Percentiles rank a stretch among this genome's conserved stretches.
Evolutionary conservation across 2,797 vertebrate genomes (phyloP).

Genomic region (Orientallactaga sibirica): DNA sequence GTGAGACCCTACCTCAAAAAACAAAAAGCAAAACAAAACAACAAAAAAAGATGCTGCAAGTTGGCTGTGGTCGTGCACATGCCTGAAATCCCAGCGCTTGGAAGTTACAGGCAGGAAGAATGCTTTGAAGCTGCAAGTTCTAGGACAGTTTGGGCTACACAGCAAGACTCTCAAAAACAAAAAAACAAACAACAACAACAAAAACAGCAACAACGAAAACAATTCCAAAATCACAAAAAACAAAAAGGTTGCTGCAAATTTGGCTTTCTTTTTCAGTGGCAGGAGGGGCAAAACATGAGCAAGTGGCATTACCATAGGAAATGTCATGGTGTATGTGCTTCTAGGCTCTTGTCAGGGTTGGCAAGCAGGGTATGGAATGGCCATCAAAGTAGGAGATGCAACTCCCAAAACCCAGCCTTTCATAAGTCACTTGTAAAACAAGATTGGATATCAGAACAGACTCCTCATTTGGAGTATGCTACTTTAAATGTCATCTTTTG

Average conservation of each 20-base stretch:
- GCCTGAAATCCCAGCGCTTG: background rate
- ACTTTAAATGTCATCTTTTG: background rate
- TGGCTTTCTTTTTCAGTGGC: background rate
- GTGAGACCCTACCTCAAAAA: too few species aligned
- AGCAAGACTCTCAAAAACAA: background rate
- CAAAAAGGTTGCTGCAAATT: background rate
- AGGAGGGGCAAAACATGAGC: background rate
- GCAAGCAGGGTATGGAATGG: rapidly evolving
- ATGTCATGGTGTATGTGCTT: rapidly evolving
- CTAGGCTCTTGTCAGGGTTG: background rate
- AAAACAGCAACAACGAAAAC: background rate
- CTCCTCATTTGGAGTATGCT: background rate
- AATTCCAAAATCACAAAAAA: background rate
- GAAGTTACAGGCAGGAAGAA: background rate
- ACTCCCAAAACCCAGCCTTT: background rate
- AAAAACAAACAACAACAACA: background rate
- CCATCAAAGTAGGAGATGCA: rapidly evolving
- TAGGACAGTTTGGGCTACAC: background rate
- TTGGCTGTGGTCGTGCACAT: background rate
- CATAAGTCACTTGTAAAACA: too few species aligned
- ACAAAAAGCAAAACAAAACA: too few species aligned
- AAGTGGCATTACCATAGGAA: background rate
- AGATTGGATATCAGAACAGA: rapidly evolving
- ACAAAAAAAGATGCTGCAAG: background rate
- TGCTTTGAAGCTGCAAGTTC: background rate